Conservation (phyloP, 37 sponge, comb jelly and placozoan genomes). For the Amphimedon queenslandica region DNA sequence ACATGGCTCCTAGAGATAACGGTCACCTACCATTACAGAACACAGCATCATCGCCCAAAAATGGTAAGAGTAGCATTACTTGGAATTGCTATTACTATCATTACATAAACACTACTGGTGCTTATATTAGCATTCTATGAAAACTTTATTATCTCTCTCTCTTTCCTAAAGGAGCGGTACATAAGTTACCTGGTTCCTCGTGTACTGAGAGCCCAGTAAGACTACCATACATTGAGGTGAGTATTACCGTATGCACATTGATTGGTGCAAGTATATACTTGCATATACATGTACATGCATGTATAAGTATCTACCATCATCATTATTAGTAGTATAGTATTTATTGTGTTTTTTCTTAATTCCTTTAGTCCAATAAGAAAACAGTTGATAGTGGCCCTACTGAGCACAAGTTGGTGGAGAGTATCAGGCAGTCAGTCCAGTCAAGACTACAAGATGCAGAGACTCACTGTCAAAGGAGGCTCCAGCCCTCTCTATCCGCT, state of each 20-base stretch:
- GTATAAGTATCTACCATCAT: background rate
- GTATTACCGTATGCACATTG: background rate
- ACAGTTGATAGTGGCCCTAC: slow-evolving; percentile 17
- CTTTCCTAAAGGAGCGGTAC: no score
- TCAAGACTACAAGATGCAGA: slow-evolving; percentile 62
- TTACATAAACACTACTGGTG: no score
- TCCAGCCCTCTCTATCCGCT: background rate
- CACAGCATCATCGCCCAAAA: background rate
- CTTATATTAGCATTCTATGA: no score
- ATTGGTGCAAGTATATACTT: background rate
- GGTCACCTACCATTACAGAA: background rate
- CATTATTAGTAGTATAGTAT: no score
- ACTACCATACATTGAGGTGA: no score
- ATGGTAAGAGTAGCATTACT: no score
- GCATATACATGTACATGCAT: background rate
- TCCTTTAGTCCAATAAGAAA: slow-evolving; percentile 4
- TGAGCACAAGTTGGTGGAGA: slow-evolving; percentile 51
- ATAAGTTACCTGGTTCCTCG: no score
- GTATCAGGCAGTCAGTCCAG: slow-evolving; percentile 76
- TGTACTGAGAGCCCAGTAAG: no score
- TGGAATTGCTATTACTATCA: no score
- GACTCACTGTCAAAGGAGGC: slow-evolving; percentile 47
- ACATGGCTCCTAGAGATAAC: slow-evolving; percentile 53
- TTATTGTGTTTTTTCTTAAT: background rate
- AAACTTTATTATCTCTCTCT: no score